Conservation (phyloP, 2,797 vertebrate genomes). For the Crypturellus tataupa region DNA sequence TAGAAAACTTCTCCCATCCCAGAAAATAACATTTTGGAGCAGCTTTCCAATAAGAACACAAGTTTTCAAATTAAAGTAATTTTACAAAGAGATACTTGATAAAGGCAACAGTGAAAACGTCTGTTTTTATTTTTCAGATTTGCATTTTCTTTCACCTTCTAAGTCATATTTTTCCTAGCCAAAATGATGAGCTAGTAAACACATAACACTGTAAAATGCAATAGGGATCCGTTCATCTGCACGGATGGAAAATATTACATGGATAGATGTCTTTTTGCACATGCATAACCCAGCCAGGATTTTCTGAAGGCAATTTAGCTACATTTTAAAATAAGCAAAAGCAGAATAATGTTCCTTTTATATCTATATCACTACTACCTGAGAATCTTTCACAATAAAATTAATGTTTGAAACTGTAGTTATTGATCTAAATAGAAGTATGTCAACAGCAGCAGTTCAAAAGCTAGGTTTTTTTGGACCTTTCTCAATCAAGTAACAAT, state of each 20-base stretch:
- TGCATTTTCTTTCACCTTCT: background rate
- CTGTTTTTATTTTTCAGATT: background rate
- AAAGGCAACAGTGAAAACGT: rapidly evolving
- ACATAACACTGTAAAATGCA: background rate
- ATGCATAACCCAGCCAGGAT: rapidly evolving
- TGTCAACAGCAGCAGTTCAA: background rate
- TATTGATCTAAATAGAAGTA: background rate
- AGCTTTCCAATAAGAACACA: background rate
- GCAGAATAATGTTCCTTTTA: background rate
- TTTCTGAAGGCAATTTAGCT: background rate
- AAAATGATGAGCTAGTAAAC: background rate
- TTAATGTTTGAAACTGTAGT: background rate
- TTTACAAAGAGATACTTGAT: background rate
- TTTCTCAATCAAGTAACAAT: background rate
- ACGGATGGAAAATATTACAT: rapidly evolving
- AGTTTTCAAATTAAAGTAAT: background rate
- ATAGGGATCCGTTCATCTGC: background rate
- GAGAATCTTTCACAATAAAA: background rate
- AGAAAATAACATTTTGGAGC: background rate
- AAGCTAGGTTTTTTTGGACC: background rate
- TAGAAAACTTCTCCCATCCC: background rate
- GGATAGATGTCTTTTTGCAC: background rate
- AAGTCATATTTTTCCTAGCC: background rate
- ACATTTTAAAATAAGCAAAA: background rate
- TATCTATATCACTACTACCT: background rate